These are phyloP conservation scores for Morone chrysops DNA, from an alignment of 2,113 vertebrate species.

Conservation along the genomic window DNA sequence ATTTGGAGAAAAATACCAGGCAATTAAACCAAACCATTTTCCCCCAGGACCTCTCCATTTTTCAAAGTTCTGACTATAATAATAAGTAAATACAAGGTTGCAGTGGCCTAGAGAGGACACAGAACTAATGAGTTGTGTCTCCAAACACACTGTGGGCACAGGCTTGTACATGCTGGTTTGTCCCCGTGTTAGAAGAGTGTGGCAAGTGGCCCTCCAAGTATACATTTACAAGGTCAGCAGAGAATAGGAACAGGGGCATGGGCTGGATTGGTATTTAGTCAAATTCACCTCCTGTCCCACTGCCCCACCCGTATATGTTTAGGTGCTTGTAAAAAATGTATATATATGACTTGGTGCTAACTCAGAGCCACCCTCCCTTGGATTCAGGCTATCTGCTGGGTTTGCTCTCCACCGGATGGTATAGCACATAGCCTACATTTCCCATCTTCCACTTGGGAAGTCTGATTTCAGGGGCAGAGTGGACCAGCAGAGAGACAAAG, in stretches of 20 bases:
- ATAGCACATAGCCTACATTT: constrained; percentile 45
- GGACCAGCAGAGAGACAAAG: constrained; percentile 42
- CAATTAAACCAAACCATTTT: constrained; percentile 12
- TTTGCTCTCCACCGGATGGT: background rate
- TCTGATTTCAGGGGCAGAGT: constrained; percentile 20
- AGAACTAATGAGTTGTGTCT: constrained; percentile 42
- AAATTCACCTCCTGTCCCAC: background rate
- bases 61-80: background rate
- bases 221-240: constrained; percentile 34
- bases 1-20: constrained; percentile 29
- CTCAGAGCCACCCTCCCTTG: background rate
- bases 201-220: background rate
- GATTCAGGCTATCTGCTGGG: background rate
- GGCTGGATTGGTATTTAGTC: background rate
- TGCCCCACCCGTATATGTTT: background rate
- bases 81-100: constrained; percentile 11
- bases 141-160: constrained; percentile 12
- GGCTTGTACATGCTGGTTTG: background rate
- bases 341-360: background rate
- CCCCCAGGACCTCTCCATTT: background rate
- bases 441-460: constrained; percentile 30
- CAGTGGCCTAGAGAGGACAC: constrained; percentile 11
- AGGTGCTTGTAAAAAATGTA: background rate
- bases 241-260: constrained; percentile 14
- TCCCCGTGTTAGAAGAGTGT: background rate